Base-by-base conservation (phyloP, 1,140 invertebrate species). In the Macrobrachium nipponense region DNA sequence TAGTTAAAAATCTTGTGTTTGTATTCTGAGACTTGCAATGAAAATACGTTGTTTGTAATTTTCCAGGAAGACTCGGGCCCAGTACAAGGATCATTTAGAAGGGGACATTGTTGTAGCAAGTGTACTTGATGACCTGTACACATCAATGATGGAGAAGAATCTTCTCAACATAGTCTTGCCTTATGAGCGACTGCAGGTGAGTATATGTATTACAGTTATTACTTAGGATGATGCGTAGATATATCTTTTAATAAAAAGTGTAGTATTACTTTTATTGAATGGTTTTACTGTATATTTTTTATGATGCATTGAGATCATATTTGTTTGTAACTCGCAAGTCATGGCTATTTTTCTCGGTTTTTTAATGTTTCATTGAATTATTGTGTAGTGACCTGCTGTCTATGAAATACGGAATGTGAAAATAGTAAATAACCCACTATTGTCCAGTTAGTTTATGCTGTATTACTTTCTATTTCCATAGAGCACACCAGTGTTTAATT, bases 81-180 rank as follows among this genome's bases (percentile, higher is more conserved):
- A 62, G 23, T 75, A 82, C 62, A 20, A 44, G 43, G 80, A 82
- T 58, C 80, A 82, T 23, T 43, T 82, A 27, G 59, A n/a, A 20
- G 80, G 80, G 60, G 80, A 82, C 59, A 43, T 82, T 51, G 80
- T 82, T 59, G 80, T 82, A 3, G 80, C 80, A 7, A 75, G 80
- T 44, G 72, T 82, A 17, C 59, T 82, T 36, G 80, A 82, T 62
- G 80, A 82, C 11, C 70, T 82, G 15, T 82, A 82, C 70, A 82
- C 70, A 58, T 75, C 68, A 15, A 82, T 82, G 80, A 82, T 82
- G 80, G 80, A 82, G 27, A 82, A 82, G 27, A 82, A 82, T 72
- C 72, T 82, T 14, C 72, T 75, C 23, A 82, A 82, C 36, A 82
- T 82, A 27, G 70, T 82, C 23, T 58, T 82, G 43, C 80, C 80